Evolutionary conservation across 2,888 invertebrate genomes (phyloP), one percentile per base, ranked within the genome.

Genomic region (Lucinisca nassula): DNA sequence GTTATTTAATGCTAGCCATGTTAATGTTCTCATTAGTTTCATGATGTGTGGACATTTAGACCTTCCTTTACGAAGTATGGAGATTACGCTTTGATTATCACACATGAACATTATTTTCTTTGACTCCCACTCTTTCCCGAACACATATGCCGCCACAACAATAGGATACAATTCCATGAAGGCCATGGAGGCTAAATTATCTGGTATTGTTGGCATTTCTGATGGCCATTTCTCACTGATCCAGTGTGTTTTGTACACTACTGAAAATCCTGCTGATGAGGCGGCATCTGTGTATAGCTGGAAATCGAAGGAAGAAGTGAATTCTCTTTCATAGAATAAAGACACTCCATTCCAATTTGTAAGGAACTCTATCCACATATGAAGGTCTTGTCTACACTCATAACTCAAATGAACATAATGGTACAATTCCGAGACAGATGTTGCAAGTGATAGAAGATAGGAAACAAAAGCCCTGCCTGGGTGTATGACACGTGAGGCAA

Each of bases 131-230:
- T 24, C 8, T 2, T 76, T 38, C 1, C 80, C 77, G 79, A 82
- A 85, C 21, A 83, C 6, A 4, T 82, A 30, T 40, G 77, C 38
- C 10, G 85, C 79, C 10, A 74, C 85, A 0, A 88, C 88, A 27
- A 88, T 80, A 21, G 88, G 85, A 55, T 55, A 21, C 4, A 72
- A 45, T 78, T 87, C 84, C 10, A 55, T 27, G 75, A 82, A 87
- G 2, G 87, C 78, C 17, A 87, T 87, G 17, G 81, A 87, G 17
- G 61, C 1, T 21, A 73, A 55, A 45, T 55, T 35, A n/a, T 55
- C 55, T 4, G 55, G n/a, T 4, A 55, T 55, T 14, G 10, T n/a
- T 4, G 49, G 21, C n/a, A 85, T 35, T 17, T 51, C 38, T 14
- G 27, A 8, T 0, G 88, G 85, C 88, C 88, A 82, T 30, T 70